Base-by-base conservation (phyloP, 1,140 invertebrate genomes). In the Pantala flavescens region DNA sequence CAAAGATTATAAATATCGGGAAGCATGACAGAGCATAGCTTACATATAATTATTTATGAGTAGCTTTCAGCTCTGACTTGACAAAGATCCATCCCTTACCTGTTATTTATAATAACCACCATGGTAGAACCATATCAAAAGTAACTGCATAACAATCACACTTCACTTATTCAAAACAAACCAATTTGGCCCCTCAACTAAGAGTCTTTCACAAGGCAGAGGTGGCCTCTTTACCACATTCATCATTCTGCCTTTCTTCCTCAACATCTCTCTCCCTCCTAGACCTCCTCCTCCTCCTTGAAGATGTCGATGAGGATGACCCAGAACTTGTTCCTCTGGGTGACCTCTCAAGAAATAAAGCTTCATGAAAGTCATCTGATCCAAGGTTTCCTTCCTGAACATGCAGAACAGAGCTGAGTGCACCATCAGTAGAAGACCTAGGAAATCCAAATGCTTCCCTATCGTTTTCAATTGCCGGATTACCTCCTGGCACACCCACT, bases 341-440 rank as follows among this genome's bases (percentile, higher is more conserved):
- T 7, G 85, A 86, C 71, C 85, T 79, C 77, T 86, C 85, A 42
- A 86, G 78, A 76, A 88, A 88, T 5, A 88, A 78, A 19, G 86
- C 86, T 80, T 88, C 87, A 78, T 88, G 87, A 78, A 88, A 88
- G 79, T 87, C 86, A 77, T 88, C 86, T 7, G 86, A 86, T 80
- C 85, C 87, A n/a, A 87, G 77, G 78, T 86, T 87, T 7, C 84
- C 85, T 78, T 87, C 86, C 79, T 87, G 85, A 21, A 88, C 85
- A 79, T 87, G 86, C 24, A 88, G 81, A 42, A 87, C 86, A 9
- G 86, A 87, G 79, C 86, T 87, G 19, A 88, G 80, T 49, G 85
- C 85, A 16, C 86, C 85, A 77, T 87, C 86, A 19, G 86, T 86
- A 19, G 86, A 86, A 2, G 85, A 87, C 80, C 87, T 86, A 23